Evolutionary conservation across 2,888 invertebrate species (phyloP), one percentile per base, ranked within the genome.

Genomic region (Portevinia maculata): DNA sequence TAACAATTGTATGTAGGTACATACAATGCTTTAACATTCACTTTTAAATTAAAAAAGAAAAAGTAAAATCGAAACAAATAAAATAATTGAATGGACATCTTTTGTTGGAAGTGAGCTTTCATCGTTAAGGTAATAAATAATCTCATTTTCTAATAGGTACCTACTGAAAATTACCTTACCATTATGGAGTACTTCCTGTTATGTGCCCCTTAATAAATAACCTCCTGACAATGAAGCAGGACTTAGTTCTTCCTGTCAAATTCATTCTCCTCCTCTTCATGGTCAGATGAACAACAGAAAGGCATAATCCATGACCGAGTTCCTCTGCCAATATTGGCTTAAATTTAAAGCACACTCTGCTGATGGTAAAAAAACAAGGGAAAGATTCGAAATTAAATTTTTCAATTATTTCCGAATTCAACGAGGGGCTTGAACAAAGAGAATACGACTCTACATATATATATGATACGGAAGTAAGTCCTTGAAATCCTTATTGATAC

Each of bases 71-170:
- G 6, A 44, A 44, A 44, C 5, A 1, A 3, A 48, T n/a, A n/a
- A 48, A 62, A 53, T 34, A 34, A n/a, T 55, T 34, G 28, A 48
- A 37, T 24, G 15, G 37, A 28, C 39, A 69, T 67, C 53, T 55
- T 53, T 17, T 39, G 69, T 11, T 37, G 24, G 17, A 19, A 30
- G 28, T 34, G 11, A 28, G 9, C 52, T 41, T 41, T 50, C 69
- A 48, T 50, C 57, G 57, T 30, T 48, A 13, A 13, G 46, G 28
- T 69, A 59, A 59, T 57, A 62, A 71, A 71, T 71, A 62, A 62
- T 62, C 71, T 60, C 32, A 60, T 60, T 32, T 3, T 53, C 53
- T 71, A 71, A 71, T 71, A 60, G 60, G 44, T 71, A 71, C n/a
- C n/a, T n/a, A n/a, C 60, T 34, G 71, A 62, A 53, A 71, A 71